Conservation (phyloP, 2,888 invertebrate species). For the Gryllus longicercus region DNA sequence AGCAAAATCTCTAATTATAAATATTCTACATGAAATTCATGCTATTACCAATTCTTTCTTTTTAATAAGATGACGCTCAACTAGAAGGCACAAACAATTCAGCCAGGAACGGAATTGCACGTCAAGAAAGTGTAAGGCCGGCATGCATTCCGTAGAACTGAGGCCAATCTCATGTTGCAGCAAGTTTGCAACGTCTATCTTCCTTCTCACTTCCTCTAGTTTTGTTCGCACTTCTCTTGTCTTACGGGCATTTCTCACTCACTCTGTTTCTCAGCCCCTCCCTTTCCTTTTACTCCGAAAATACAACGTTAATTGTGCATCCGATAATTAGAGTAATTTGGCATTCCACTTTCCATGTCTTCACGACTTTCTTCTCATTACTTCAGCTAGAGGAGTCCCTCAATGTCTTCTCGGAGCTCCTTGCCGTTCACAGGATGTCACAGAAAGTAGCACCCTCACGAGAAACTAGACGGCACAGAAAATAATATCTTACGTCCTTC, state of each 20-base stretch:
- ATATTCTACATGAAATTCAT: too few species aligned
- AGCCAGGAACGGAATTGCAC: too few species aligned
- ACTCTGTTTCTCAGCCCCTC: not conserved
- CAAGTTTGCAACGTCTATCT: not conserved
- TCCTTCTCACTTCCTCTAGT: not conserved
- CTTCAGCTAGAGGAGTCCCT: not conserved
- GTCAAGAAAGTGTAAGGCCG: too few species aligned
- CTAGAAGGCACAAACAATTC: too few species aligned
- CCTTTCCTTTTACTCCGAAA: not conserved
- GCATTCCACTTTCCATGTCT: slow-evolving; percentile 17
- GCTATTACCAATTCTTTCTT: too few species aligned
- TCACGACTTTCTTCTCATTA: slow-evolving; percentile 17
- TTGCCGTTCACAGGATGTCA: not conserved
- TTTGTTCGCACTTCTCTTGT: not conserved
- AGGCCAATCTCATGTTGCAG: too few species aligned
- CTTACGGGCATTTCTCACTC: not conserved
- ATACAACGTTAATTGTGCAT: slow-evolving; percentile 17
- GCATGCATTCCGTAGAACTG: too few species aligned
- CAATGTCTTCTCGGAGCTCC: not conserved
- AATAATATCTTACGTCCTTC: too few species aligned
- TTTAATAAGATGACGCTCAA: too few species aligned
- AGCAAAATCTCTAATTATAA: too few species aligned
- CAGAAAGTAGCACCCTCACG: too few species aligned
- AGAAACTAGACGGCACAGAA: too few species aligned
- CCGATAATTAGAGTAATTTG: slow-evolving; percentile 17